A percentile compares a stretch with the other conserved stretches of the same genome.
These are phyloP conservation scores for Lontra canadensis DNA, from an alignment of 2,113 vertebrate genomes.

Conservation along the genomic window DNA sequence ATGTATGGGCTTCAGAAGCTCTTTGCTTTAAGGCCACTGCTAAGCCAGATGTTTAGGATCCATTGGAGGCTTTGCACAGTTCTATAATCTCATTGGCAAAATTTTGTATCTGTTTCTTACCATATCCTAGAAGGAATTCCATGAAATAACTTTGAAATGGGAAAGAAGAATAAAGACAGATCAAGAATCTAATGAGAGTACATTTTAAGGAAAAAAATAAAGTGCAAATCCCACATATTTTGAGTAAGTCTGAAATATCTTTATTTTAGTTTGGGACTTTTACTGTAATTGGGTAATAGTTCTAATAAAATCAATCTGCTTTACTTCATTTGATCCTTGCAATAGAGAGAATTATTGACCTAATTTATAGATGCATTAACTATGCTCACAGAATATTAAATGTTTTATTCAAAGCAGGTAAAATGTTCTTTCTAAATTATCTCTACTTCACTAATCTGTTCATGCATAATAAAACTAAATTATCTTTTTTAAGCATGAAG, in stretches of 20 bases:
- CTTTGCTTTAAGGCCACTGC: background rate
- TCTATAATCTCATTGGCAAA: background rate
- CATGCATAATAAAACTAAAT: background rate
- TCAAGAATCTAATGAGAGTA: conserved; percentile 10
- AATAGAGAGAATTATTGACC: background rate
- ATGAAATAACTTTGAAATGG: background rate
- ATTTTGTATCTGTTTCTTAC: conserved; percentile 36
- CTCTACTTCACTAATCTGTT: background rate
- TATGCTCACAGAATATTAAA: background rate
- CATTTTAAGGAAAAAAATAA: conserved; percentile 17
- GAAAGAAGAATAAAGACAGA: background rate
- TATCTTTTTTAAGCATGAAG: background rate
- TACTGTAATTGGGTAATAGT: background rate
- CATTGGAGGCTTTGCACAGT: background rate
- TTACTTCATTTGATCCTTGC: background rate
- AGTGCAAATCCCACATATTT: background rate
- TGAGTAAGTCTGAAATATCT: conserved; percentile 5
- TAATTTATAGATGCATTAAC: background rate
- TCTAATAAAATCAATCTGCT: conserved; percentile 33
- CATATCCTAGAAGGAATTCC: conserved; percentile 31
- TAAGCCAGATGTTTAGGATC: background rate
- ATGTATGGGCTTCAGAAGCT: background rate
- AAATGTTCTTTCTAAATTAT: background rate
- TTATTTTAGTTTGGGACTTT: conserved; percentile 23
- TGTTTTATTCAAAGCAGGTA: background rate